phyloP scores from a whole-genome alignment of 2,888 invertebrate species.

The Netelia fuscicornis region DNA sequence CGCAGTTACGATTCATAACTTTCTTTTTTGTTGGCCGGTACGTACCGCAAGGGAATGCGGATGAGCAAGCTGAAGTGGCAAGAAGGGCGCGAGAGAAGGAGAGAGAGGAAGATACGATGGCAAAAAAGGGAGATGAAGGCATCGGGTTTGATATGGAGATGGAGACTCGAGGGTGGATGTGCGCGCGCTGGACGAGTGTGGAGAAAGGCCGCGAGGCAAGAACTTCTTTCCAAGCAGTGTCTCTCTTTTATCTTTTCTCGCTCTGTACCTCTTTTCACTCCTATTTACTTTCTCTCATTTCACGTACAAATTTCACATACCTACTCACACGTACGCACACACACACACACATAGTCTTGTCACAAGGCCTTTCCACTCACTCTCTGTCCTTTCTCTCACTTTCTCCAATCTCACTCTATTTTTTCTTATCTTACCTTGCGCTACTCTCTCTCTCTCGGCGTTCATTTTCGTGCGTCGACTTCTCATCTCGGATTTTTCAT shows the following conservation, averaged over 20 bases:
- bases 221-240: slow-evolving; percentile 48
- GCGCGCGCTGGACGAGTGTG: slow-evolving; percentile 35
- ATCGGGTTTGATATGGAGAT: slow-evolving; percentile 60
- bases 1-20: slow-evolving; percentile 81
- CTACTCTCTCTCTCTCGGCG: slow-evolving; percentile 29
- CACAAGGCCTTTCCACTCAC: slow-evolving; percentile 21
- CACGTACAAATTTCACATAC: slow-evolving; percentile 27
- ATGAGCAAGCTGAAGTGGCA: slow-evolving; percentile 23
- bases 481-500: slow-evolving; percentile 55
- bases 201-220: slow-evolving; percentile 63
- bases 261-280: slow-evolving; percentile 40
- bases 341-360: background rate
- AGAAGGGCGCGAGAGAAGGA: background rate
- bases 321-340: slow-evolving; percentile 6
- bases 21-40: slow-evolving; percentile 65
- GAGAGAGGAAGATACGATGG: slow-evolving; percentile 37
- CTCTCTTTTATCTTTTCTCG: slow-evolving; percentile 43
- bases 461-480: slow-evolving; percentile 63
- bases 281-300: slow-evolving; percentile 65
- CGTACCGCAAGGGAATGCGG: slow-evolving; percentile 40
- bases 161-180: slow-evolving; percentile 12
- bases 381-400: slow-evolving; percentile 18
- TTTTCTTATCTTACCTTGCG: slow-evolving; percentile 27
- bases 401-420: slow-evolving; percentile 30
- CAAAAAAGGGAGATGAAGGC: slow-evolving; percentile 39